phyloP scores from a whole-genome alignment of 2,888 invertebrate species.

The Acrobasis repandana region DNA sequence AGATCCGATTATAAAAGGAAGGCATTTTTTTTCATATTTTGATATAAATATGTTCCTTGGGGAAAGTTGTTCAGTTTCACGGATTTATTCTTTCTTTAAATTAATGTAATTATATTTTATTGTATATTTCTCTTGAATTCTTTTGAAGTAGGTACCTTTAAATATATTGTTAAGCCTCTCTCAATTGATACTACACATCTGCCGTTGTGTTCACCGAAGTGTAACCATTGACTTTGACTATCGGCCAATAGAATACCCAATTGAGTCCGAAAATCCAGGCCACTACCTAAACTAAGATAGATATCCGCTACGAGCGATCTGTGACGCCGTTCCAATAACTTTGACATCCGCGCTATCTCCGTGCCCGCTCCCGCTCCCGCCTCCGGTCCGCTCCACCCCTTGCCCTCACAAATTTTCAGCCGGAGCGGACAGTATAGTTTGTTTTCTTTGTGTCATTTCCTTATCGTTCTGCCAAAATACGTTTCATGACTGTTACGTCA shows the following conservation, averaged over 20 bases:
- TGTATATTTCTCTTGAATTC: too few species aligned
- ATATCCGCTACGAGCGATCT: conserved; percentile 65
- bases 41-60: too few species aligned
- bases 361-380: conserved; percentile 41
- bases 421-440: conserved; percentile 73
- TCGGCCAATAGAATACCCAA: neutral
- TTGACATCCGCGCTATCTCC: conserved; percentile 65
- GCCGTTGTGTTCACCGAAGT: neutral
- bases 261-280: neutral
- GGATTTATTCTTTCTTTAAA: too few species aligned
- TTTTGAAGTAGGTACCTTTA: too few species aligned
- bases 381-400: conserved; percentile 39
- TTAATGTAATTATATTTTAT: too few species aligned
- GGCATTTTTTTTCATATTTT: too few species aligned
- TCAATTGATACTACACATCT: neutral
- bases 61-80: too few species aligned
- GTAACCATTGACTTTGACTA: neutral
- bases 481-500: conserved; percentile 80
- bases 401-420: conserved; percentile 73
- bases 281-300: conserved; percentile 26
- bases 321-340: conserved; percentile 78
- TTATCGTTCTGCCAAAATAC: conserved; percentile 83
- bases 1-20: too few species aligned
- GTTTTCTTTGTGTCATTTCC: conserved; percentile 83
- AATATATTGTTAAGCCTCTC: too few species aligned